Percentiles rank a stretch among this genome's conserved stretches.
These are phyloP conservation scores for Litocranius walleri DNA, from an alignment of 2,113 vertebrate genomes.

Conservation along the genomic window DNA sequence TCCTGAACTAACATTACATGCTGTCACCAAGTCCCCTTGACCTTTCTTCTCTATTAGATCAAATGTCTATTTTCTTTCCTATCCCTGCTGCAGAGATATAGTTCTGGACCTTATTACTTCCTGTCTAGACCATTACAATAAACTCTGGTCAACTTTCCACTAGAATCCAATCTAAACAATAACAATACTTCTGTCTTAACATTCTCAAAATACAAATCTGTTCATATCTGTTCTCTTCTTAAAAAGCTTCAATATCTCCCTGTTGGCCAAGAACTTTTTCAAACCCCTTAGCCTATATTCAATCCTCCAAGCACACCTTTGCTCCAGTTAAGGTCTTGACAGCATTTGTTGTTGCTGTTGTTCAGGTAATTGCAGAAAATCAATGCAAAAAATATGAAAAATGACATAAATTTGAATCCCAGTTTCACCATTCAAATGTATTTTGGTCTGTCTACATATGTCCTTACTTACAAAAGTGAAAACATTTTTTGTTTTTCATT, in stretches of 20 bases:
- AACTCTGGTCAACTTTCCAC: constrained; percentile 38
- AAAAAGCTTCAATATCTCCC: background rate
- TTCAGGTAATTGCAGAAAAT: background rate
- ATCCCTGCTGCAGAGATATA: background rate
- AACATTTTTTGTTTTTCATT: background rate
- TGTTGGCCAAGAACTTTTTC: background rate
- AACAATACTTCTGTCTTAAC: constrained; percentile 20
- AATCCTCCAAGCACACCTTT: background rate
- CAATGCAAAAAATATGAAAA: background rate
- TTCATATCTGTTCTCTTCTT: background rate
- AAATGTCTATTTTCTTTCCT: background rate
- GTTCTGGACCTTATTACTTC: constrained; percentile 28
- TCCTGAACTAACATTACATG: background rate
- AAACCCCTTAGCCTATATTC: background rate
- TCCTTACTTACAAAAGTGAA: background rate
- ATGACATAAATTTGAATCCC: background rate
- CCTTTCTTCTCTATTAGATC: background rate
- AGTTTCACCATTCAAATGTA: background rate
- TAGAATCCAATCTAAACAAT: constrained; percentile 59
- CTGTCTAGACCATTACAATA: constrained; percentile 65
- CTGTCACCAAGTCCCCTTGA: background rate
- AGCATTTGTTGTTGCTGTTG: background rate
- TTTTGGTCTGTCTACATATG: background rate
- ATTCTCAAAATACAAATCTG: constrained; percentile 33
- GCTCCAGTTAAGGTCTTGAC: background rate